Evolutionary conservation across 2,888 invertebrate genomes (phyloP), one percentile per base, ranked within the genome.

Genomic region (Hyposoter didymator): DNA sequence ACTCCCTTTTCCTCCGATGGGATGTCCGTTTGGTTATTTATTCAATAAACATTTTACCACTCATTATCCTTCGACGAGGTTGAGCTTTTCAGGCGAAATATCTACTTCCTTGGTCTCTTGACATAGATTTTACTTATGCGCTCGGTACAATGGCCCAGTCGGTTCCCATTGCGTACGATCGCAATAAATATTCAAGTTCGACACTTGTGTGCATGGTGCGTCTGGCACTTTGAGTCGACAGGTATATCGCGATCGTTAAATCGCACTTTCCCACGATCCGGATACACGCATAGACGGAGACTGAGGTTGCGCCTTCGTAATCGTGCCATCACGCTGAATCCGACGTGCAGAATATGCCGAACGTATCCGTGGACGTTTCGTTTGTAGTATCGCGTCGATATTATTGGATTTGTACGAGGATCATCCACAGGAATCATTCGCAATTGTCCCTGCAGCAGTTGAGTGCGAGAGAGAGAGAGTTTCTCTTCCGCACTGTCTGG

Each of bases 401-500:
- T 19, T 52, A 43, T 22, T 14, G 45, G 19, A n/a, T 72, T 66
- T 47, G 75, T 19, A 7, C 47, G 10, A 55, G 47, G 47, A 28
- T 39, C 62, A 39, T 17, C 22, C 39, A 17, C 32, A 62, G 19
- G 17, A 67, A 67, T 52, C 52, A 74, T 47, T 52, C 82, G 10
- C 55, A 74, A 78, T 70, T 62, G 73, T 43, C 74, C 69, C 81
- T 75, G 55, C 39, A 62, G 22, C 35, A 1, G 39, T 73, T 10
- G 35, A 72, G 80, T 62, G n/a, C 1, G 28, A 43, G 45, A 69
- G 78, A 28, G 28, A 43, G 45, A 69, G 78, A 85, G 84, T 86
- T 86, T 84, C 86, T 80, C 84, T 72, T 70, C 59, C 35, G 69
- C 82, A 64, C 55, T 81, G 75, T 83, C 78, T 59, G 75, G 80